These are phyloP conservation scores for Drosophila hamatofila DNA, from an alignment of 2,888 invertebrate genomes.

Conservation along the genomic window DNA sequence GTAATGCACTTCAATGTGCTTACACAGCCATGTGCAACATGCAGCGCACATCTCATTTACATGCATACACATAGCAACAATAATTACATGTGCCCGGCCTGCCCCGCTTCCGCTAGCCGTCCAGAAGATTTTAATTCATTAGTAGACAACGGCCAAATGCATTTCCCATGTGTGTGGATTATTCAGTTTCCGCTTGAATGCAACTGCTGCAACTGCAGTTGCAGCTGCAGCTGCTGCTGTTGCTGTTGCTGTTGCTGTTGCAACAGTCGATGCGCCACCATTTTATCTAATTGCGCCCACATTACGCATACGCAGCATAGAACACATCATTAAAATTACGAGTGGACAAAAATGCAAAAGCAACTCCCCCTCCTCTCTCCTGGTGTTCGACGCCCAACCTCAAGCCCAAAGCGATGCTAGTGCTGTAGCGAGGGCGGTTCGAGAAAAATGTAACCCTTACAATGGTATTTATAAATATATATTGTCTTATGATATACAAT, in stretches of 20 bases:
- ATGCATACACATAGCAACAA: constrained; percentile 63
- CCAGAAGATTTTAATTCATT: constrained; percentile 81
- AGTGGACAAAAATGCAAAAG: constrained; percentile 53
- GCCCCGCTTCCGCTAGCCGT: constrained; percentile 36
- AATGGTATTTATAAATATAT: not conserved
- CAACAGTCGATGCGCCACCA: constrained; percentile 58
- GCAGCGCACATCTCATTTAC: constrained; percentile 53
- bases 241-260: constrained; percentile 22
- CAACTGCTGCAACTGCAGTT: constrained; percentile 57
- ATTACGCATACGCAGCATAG: constrained; percentile 72
- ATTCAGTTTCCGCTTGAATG: constrained; percentile 81
- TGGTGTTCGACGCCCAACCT: constrained; percentile 1
- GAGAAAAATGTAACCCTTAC: not conserved
- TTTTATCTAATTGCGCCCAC: constrained; percentile 79
- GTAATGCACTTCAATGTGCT: constrained; percentile 82
- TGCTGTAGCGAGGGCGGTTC: constrained; percentile 12
- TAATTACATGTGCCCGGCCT: constrained; percentile 68
- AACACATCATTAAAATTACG: constrained; percentile 77
- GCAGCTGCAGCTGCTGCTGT: constrained; percentile 22
- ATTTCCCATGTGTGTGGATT: constrained; percentile 78
- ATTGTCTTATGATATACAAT: not conserved
- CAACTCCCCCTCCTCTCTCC: not conserved
- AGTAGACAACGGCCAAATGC: constrained; percentile 80
- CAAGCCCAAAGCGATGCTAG: not conserved
- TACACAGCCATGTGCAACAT: constrained; percentile 71